phyloP scores from a whole-genome alignment of 2,888 invertebrate genomes.

The Lucinisca nassula region DNA sequence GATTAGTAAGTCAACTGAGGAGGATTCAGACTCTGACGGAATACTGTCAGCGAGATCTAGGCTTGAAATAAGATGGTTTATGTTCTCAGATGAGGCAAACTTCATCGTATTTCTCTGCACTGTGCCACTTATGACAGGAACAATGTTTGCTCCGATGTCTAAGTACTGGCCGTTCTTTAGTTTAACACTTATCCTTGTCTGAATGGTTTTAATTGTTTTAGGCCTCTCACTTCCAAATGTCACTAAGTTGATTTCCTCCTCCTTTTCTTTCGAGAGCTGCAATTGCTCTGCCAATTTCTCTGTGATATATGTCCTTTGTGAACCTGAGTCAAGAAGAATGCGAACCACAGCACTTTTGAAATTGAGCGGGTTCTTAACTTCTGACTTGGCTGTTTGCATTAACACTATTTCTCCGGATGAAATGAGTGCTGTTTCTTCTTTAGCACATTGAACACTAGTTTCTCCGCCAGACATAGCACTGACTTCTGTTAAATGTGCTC shows the following conservation, averaged over 20 bases:
- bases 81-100: not conserved
- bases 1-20: not conserved
- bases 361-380: not conserved
- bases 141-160: constrained; percentile 46
- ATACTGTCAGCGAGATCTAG: not conserved
- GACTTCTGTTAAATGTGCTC: constrained; percentile 2
- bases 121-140: constrained; percentile 49
- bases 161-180: constrained; percentile 35
- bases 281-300: not conserved
- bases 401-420: constrained; percentile 10
- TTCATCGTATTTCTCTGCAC: constrained; percentile 10
- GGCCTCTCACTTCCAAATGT: constrained; percentile 35
- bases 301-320: constrained; percentile 32
- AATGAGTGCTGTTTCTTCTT: not conserved
- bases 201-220: constrained; percentile 40
- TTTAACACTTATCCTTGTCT: constrained; percentile 32
- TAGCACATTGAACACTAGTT: not conserved
- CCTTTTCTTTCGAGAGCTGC: not conserved
- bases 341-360: not conserved
- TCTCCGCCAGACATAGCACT: not conserved
- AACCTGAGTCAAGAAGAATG: constrained; percentile 17
- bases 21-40: constrained; percentile 1
- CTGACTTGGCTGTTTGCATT: constrained; percentile 18
- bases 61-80: not conserved
- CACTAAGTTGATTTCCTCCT: constrained; percentile 12